These are phyloP conservation scores for Drosophila pegasa DNA, from an alignment of 2,888 invertebrate genomes.

Conservation along the genomic window DNA sequence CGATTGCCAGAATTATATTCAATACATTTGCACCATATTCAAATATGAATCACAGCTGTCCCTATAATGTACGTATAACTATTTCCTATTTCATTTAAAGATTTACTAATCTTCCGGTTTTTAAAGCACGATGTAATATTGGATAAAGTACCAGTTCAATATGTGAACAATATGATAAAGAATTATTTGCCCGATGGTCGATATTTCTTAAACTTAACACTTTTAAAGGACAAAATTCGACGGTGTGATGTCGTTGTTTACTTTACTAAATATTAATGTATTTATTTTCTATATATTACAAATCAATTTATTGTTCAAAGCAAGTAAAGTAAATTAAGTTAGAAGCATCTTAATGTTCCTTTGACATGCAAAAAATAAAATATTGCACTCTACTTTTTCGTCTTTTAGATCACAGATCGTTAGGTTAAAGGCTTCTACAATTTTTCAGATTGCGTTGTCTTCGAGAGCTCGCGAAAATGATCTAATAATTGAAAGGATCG, in stretches of 20 bases:
- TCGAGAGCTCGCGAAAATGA: too few relatives aligned
- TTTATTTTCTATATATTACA: not conserved
- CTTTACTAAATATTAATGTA: slow-evolving; percentile 36
- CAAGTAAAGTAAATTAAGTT: too few relatives aligned
- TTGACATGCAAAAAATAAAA: too few relatives aligned
- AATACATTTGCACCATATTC: slow-evolving; percentile 24
- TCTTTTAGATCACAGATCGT: too few relatives aligned
- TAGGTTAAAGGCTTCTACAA: too few relatives aligned
- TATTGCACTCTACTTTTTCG: too few relatives aligned
- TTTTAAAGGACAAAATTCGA: not conserved
- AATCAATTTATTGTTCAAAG: too few relatives aligned
- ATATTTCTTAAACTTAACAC: slow-evolving; percentile 33
- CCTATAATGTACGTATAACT: slow-evolving; percentile 19
- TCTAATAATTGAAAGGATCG: too few relatives aligned
- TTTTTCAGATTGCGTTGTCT: too few relatives aligned
- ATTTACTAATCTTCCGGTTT: not conserved
- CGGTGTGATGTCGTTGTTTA: slow-evolving; percentile 24
- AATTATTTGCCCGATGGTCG: slow-evolving; percentile 46
- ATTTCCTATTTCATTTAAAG: too few relatives aligned
- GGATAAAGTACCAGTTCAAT: slow-evolving; percentile 52
- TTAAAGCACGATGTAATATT: slow-evolving; percentile 45
- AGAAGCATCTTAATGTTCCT: too few relatives aligned
- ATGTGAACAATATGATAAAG: slow-evolving; percentile 37
- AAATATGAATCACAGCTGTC: slow-evolving; percentile 59
- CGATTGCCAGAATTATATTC: slow-evolving; percentile 24